Evolutionary conservation across 2,888 invertebrate genomes (phyloP).

Genomic region (Patella ulyssiponensis): DNA sequence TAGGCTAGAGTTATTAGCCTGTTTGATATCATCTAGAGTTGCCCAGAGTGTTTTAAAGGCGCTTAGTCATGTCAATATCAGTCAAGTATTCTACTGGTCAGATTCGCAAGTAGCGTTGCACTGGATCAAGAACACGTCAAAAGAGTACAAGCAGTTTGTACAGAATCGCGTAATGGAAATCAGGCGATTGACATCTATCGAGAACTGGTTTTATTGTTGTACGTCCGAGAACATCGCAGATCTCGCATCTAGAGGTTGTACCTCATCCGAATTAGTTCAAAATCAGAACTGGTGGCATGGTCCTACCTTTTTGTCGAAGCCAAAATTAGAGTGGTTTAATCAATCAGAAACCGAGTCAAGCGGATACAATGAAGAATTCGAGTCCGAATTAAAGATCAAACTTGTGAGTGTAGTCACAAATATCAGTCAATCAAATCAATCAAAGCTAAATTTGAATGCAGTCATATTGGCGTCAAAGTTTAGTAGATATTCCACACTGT

Average conservation of each 20-base stretch:
- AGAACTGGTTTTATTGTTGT: background rate
- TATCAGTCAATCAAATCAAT: background rate
- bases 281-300: background rate
- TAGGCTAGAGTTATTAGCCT: background rate
- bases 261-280: background rate
- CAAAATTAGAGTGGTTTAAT: background rate
- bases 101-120: background rate
- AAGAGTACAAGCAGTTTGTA: background rate
- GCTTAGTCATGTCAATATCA: background rate
- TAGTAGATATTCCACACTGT: background rate
- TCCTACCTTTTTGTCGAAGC: background rate
- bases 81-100: background rate
- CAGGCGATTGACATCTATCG: no score
- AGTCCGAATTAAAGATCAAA: background rate
- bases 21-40: background rate
- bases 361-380: background rate
- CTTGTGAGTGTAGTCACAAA: background rate
- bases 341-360: background rate
- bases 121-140: background rate
- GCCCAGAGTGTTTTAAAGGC: background rate
- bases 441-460: no score
- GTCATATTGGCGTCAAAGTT: no score
- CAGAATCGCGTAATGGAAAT: background rate
- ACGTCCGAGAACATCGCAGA: background rate
- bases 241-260: background rate